Evolutionary conservation across 1,140 invertebrate species (phyloP), one percentile per base, ranked within the genome.

Genomic region (Drosophila persimilis): DNA sequence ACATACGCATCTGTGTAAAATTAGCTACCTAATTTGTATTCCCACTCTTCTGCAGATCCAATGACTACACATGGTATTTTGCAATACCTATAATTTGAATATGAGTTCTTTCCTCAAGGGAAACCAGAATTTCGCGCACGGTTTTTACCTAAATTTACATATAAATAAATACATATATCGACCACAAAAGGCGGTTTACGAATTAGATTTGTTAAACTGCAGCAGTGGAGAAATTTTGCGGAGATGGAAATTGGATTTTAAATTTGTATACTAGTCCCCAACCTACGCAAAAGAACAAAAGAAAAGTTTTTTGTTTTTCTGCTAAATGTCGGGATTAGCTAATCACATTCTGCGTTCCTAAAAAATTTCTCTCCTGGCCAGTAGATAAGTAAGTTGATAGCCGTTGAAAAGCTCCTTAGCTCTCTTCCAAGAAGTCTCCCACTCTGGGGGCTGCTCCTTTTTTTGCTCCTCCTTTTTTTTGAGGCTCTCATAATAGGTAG

Each of bases 131-230:
- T 72, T 73, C 56, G 66, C 54, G 66, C 65, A 59, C 75, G 44
- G 31, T 47, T 17, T 0, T 17, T 17, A 17, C 17, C 17, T 17
- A 17, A 17, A 57, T 39, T 39, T 26, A 54, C 45, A 59, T 20
- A 29, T 7, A 11, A 26, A 8, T 20, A 41, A 15, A 11, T 47
- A 15, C 11, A 43, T n/a, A 7, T 11, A 41, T 6, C 24, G 35
- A 17, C 26, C 69, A 4, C 15, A 29, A 62, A 46, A 53, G 44
- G 48, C 48, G 29, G 29, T 43, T 46, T 48, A 41, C 6, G 41
- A 62, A 47, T 57, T 61, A 41, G 31, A 71, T 80, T 80, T 80
- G 65, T 61, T 76, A 75, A 76, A 72, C 59, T 75, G 65, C 77
- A 66, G 62, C 57, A 56, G 47, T 43, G 54, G 26, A 55, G 20